Base-by-base conservation (phyloP, 2,113 vertebrate species). In the Microtus ochrogaster region DNA sequence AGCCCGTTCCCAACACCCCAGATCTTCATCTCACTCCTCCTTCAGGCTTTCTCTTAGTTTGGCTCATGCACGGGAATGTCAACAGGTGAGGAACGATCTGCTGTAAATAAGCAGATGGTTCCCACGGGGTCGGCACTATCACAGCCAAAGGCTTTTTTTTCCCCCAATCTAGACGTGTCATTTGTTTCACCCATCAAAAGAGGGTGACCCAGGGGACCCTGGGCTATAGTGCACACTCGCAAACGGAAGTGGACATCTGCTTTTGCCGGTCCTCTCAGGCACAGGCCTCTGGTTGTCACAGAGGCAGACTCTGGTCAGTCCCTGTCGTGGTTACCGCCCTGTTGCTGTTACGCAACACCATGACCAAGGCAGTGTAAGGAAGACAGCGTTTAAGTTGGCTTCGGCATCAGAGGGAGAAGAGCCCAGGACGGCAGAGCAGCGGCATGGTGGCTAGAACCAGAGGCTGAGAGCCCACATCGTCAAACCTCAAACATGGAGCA, bases 31-130 rank as follows among this genome's bases (percentile, higher is more conserved):
- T 5, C 19, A 47, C 88, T 70, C 7, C 0, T n/a, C 36, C 94
- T 79, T 41, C 61, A 33, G 66, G 86, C 65, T 94, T 22, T 39
- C 95, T 87, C 83, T 55, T 9, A 5, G 52, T 65, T 61, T 52
- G 93, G 93, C 63, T 21, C 1, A 30, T 52, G 84, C 0, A 0
- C 73, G 39, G 41, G 36, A 87, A 79, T 90, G 96, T 93, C 94
- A 97, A 95, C 94, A 96, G 83, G 94, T 94, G 73, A 96, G 1
- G 1, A 13, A 44, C 61, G 91, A 65, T 89, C 47, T 89, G 92
- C 76, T 92, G n/a, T 94, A 73, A 92, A 86, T 47, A 74, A 85
- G 93, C 93, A 97, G 93, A 73, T 89, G 93, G 91, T 79, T 19
- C 83, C 92, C 30, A 39, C 47, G 11, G 88, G 81, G 91, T 39